Percentiles rank a stretch among this genome's conserved stretches.
Conservation (phyloP, 2,113 vertebrate species). For the Toxostoma redivivum region DNA sequence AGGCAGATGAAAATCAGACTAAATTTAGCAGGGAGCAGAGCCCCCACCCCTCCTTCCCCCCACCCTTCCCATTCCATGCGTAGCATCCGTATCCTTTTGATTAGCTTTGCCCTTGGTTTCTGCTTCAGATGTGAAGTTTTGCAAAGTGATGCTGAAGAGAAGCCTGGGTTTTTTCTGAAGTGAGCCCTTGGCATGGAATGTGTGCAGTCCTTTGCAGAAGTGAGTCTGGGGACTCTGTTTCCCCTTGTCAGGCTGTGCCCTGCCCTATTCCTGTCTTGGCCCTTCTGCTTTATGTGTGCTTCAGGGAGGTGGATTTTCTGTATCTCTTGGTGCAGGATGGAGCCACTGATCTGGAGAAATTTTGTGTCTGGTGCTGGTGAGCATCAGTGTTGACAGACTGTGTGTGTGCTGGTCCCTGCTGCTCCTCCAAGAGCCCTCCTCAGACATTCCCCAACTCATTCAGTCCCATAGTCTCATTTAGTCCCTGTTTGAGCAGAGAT, state of each 20-base stretch:
- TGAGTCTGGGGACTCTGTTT: background rate
- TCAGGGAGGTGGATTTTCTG: background rate
- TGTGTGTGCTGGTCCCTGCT: accelerated
- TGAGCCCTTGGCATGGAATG: background rate
- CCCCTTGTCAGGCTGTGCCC: accelerated
- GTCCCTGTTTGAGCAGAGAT: background rate
- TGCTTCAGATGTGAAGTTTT: conserved; percentile 44
- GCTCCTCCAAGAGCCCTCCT: background rate
- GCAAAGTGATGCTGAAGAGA: background rate
- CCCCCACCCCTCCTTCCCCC: background rate
- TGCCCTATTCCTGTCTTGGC: background rate
- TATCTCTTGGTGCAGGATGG: background rate
- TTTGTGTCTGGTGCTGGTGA: background rate
- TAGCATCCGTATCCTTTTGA: conserved; percentile 49
- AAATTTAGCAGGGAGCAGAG: conserved; percentile 62
- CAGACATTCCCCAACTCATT: background rate
- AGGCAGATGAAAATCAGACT: conserved; percentile 66
- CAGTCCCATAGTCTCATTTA: background rate
- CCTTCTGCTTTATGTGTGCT: background rate
- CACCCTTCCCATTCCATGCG: background rate
- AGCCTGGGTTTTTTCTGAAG: background rate
- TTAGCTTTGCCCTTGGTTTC: conserved; percentile 62
- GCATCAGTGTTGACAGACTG: background rate
- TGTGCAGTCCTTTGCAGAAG: background rate
- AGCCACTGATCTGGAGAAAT: background rate